phyloP scores from a whole-genome alignment of 2,113 vertebrate species.

The Phrynosoma blainvillii region DNA sequence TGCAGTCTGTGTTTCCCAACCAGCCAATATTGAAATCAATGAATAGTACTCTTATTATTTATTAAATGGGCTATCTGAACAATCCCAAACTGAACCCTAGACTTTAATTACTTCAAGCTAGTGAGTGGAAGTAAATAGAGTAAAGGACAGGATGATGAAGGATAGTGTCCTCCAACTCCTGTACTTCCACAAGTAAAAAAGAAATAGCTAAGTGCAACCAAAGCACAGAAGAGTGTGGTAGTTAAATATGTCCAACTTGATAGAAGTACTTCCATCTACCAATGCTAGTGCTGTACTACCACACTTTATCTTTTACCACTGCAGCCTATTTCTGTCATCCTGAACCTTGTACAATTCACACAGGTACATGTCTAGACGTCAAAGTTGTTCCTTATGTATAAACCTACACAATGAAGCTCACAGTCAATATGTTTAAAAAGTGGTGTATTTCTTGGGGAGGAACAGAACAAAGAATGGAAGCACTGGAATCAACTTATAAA shows the following conservation, averaged over 20 bases:
- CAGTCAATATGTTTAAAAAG: not conserved
- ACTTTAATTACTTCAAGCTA: slow-evolving; percentile 51
- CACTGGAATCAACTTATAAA: not conserved
- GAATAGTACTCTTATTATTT: slow-evolving; percentile 23
- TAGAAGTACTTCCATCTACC: not conserved
- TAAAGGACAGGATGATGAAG: slow-evolving; percentile 43
- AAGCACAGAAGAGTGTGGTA: not conserved
- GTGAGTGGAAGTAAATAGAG: slow-evolving; percentile 42
- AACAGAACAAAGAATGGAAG: not conserved
- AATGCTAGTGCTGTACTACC: not conserved
- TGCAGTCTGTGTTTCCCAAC: not conserved
- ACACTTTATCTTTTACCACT: not conserved
- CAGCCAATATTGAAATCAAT: slow-evolving; percentile 4
- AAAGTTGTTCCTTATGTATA: not conserved
- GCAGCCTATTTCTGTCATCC: not conserved
- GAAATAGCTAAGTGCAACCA: not conserved
- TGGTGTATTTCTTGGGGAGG: not conserved
- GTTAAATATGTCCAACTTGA: not conserved
- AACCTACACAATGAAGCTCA: not conserved
- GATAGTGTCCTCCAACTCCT: slow-evolving; percentile 8
- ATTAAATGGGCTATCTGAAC: slow-evolving; percentile 48
- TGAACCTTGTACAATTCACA: not conserved
- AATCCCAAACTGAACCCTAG: slow-evolving; percentile 38
- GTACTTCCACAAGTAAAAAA: slow-evolving; percentile 30
- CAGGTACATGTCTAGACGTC: not conserved